These are phyloP conservation scores for Neodiprion virginianus DNA, from an alignment of 1,140 invertebrate species.

Conservation along the genomic window DNA sequence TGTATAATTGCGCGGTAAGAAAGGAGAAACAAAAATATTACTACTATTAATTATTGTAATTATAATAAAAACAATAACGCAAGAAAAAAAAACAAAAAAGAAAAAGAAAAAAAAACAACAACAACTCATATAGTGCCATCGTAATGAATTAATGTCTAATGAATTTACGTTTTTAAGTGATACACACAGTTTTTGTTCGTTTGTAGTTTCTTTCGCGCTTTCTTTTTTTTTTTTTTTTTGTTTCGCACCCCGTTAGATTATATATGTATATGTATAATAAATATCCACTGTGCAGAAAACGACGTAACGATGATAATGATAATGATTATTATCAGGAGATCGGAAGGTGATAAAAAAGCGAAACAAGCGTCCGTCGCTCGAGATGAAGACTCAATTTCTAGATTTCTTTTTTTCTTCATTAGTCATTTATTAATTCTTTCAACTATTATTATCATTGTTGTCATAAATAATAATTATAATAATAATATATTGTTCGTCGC, in stretches of 20 bases:
- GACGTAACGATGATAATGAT: too few species aligned
- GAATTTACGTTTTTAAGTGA: constrained; percentile 29
- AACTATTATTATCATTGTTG: too few species aligned
- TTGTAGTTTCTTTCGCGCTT: constrained; percentile 3
- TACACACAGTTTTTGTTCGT: background rate
- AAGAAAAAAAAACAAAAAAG: constrained; percentile 10
- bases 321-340: too few species aligned
- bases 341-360: too few species aligned
- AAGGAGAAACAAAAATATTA: constrained; percentile 8
- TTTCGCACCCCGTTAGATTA: constrained; percentile 15
- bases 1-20: constrained; percentile 9
- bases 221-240: constrained; percentile 20
- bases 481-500: too few species aligned
- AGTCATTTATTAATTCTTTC: too few species aligned
- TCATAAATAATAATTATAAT: too few species aligned
- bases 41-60: background rate
- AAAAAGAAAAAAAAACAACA: constrained; percentile 36
- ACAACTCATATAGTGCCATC: constrained; percentile 59
- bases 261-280: too few species aligned
- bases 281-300: too few species aligned
- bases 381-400: too few species aligned
- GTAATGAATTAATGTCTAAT: constrained; percentile 52
- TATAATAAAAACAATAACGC: background rate
- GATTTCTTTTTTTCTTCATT: too few species aligned
- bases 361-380: too few species aligned